phyloP scores from a whole-genome alignment of 2,888 invertebrate species.

The Sussaba pulchella region DNA sequence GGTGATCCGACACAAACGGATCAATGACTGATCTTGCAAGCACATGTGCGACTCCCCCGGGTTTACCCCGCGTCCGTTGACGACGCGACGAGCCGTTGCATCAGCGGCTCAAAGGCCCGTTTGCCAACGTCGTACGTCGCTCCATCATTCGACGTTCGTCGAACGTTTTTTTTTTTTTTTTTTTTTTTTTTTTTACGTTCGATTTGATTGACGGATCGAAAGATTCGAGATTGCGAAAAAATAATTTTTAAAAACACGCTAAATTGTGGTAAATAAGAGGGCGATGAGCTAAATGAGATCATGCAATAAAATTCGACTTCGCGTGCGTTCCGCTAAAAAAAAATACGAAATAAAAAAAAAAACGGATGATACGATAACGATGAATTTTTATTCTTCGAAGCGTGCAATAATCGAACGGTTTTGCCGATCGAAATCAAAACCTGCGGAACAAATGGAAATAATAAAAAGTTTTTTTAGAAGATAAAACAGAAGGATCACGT shows the following conservation, averaged over 20 bases:
- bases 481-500: slow-evolving; percentile 57
- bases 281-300: neutral
- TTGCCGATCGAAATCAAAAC: slow-evolving; percentile 63
- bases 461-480: slow-evolving; percentile 1
- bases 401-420: slow-evolving; percentile 57
- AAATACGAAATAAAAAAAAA: slow-evolving; percentile 17
- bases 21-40: slow-evolving; percentile 49
- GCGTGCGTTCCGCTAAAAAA: neutral
- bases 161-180: slow-evolving; percentile 43
- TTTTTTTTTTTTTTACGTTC: slow-evolving; percentile 43
- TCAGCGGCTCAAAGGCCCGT: slow-evolving; percentile 48
- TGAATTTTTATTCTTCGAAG: slow-evolving; percentile 36
- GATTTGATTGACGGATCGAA: too few species aligned
- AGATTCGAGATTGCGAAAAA: neutral
- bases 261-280: neutral
- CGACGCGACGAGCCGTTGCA: neutral
- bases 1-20: slow-evolving; percentile 14
- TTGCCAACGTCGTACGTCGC: slow-evolving; percentile 67
- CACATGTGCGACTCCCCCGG: slow-evolving; percentile 47
- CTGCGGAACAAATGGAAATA: slow-evolving; percentile 45
- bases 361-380: slow-evolving; percentile 16
- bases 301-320: neutral
- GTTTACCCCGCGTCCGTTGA: neutral
- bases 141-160: slow-evolving; percentile 76
- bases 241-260: neutral